Evolutionary conservation across 2,888 invertebrate species (phyloP).

Genomic region (Sphaeridia pumilis): DNA sequence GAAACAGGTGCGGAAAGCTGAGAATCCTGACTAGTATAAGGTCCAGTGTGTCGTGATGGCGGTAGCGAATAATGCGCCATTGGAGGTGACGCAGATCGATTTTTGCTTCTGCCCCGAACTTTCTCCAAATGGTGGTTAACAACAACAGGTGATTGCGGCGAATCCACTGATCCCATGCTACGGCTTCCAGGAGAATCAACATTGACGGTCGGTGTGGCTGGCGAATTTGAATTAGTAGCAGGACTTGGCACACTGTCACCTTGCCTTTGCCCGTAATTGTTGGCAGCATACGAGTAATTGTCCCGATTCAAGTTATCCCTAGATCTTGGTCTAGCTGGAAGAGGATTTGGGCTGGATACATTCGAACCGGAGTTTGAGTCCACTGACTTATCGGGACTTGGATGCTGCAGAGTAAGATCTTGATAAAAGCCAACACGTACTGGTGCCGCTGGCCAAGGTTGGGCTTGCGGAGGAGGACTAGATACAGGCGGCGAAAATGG

Average conservation of each 20-base stretch:
- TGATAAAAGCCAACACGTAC: slow-evolving; percentile 81
- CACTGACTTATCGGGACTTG: slow-evolving; percentile 36
- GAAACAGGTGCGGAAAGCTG: neutral
- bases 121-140: neutral
- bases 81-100: neutral
- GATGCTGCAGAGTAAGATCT: slow-evolving; percentile 47
- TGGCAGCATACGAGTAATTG: slow-evolving; percentile 9
- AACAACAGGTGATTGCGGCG: slow-evolving; percentile 15
- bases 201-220: slow-evolving; percentile 16
- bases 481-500: slow-evolving; percentile 34
- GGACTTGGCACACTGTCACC: slow-evolving; percentile 26
- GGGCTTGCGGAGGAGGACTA: slow-evolving; percentile 45
- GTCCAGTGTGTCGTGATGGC: neutral
- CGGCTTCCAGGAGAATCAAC: slow-evolving; percentile 18
- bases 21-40: neutral
- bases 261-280: slow-evolving; percentile 23
- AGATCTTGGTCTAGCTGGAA: neutral
- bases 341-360: slow-evolving; percentile 25
- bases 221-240: neutral
- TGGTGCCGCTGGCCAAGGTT: slow-evolving; percentile 59
- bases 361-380: slow-evolving; percentile 21
- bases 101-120: neutral
- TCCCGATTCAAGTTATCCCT: neutral
- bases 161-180: slow-evolving; percentile 17
- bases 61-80: neutral